Percentiles rank a stretch among this genome's conserved stretches.
Conservation (phyloP, 2,797 vertebrate genomes). For the Aythya fuligula region DNA sequence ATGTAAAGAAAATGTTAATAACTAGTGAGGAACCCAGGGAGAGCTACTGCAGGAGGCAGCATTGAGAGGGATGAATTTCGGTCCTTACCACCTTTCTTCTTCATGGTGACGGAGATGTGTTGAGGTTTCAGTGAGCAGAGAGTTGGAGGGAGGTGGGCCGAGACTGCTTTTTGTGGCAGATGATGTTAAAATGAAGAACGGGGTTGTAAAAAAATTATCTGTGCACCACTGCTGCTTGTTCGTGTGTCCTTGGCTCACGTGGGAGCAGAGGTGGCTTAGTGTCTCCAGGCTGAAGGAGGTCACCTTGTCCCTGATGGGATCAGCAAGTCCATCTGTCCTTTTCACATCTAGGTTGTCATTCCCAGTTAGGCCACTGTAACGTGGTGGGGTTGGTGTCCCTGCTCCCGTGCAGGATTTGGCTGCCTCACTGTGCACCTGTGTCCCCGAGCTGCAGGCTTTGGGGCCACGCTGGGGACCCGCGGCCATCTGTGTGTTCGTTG, state of each 20-base stretch:
- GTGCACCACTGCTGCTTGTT: background rate
- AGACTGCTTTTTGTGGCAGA: background rate
- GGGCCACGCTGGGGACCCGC: rapidly evolving
- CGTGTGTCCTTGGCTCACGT: background rate
- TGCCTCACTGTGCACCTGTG: background rate
- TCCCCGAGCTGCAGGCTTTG: rapidly evolving
- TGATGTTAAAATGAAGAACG: background rate
- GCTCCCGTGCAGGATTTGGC: background rate
- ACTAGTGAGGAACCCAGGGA: background rate
- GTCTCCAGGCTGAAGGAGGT: background rate
- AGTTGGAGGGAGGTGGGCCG: background rate
- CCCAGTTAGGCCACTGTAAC: background rate
- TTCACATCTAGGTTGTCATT: background rate
- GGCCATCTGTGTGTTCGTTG: background rate
- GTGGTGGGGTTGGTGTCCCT: rapidly evolving
- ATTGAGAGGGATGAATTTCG: background rate
- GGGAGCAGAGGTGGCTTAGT: background rate
- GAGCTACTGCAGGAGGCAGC: background rate
- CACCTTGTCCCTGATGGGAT: background rate
- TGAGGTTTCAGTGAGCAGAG: background rate
- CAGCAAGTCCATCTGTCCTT: background rate
- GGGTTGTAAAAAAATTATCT: rapidly evolving
- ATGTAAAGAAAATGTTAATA: background rate
- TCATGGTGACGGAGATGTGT: background rate
- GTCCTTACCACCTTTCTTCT: background rate